Percentiles rank a stretch among this genome's conserved stretches.
phyloP scores from a whole-genome alignment of 2,797 vertebrate species.

The Gymnoscopelus microlampas region DNA sequence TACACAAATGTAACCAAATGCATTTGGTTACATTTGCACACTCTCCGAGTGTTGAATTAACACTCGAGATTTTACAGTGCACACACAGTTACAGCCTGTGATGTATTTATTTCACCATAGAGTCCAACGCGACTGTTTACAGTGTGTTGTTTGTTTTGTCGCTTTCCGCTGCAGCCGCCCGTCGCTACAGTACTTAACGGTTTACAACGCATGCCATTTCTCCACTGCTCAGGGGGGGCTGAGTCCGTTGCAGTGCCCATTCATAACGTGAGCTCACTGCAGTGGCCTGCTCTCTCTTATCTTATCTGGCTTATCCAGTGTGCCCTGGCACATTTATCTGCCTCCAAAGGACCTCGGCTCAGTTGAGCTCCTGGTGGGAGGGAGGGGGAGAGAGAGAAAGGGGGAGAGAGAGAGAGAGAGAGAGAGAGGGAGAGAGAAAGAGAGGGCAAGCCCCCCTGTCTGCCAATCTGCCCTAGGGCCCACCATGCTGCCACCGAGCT shows the following conservation, averaged over 20 bases:
- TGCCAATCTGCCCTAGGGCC: constrained; percentile 34
- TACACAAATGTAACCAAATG: not conserved
- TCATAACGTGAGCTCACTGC: constrained; percentile 55
- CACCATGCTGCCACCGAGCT: constrained; percentile 11
- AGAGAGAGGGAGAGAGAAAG: constrained; percentile 6
- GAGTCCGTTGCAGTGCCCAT: constrained; percentile 51
- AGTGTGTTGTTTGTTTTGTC: not conserved
- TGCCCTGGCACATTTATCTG: constrained; percentile 63
- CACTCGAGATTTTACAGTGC: too few relatives aligned
- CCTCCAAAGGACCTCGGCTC: constrained; percentile 59
- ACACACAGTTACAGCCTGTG: too few relatives aligned
- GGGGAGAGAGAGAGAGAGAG: not conserved
- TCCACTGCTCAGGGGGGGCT: constrained; percentile 17
- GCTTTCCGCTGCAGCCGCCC: not conserved
- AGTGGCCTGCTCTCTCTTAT: constrained; percentile 54
- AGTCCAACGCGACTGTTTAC: not conserved
- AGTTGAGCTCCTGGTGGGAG: constrained; percentile 52
- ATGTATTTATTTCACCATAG: too few relatives aligned
- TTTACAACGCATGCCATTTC: constrained; percentile 35
- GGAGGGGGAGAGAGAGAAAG: constrained; percentile 35
- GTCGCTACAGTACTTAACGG: constrained; percentile 24
- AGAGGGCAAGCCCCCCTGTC: constrained; percentile 31
- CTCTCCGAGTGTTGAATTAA: not conserved
- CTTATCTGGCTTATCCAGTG: constrained; percentile 71
- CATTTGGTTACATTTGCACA: constrained; percentile 9